These are phyloP conservation scores for Tragelaphus strepsiceros DNA, from an alignment of 2,113 vertebrate species.

Conservation along the genomic window DNA sequence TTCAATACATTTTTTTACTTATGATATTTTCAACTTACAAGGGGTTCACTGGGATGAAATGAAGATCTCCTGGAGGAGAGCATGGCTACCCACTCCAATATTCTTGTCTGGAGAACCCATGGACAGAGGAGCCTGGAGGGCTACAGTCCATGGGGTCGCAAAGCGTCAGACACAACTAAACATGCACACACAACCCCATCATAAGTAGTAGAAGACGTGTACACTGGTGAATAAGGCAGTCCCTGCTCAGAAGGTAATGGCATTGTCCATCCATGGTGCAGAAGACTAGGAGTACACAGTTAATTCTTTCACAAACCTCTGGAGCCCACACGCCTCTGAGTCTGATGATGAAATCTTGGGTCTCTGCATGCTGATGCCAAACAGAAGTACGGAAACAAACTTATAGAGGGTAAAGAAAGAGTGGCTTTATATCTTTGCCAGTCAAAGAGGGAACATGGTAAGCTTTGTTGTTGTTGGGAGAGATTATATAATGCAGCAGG, in stretches of 20 bases:
- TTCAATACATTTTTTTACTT: neutral
- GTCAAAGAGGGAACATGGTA: neutral
- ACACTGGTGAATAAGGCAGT: rapidly evolving
- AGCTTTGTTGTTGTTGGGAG: neutral
- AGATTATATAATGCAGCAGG: neutral
- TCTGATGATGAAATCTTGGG: neutral
- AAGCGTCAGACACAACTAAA: neutral
- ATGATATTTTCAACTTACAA: neutral
- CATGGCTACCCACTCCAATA: neutral
- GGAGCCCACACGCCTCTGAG: rapidly evolving
- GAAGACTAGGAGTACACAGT: rapidly evolving
- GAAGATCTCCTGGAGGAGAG: neutral
- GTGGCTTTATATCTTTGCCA: neutral
- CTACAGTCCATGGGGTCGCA: neutral
- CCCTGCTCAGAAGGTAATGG: rapidly evolving
- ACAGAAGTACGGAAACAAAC: neutral
- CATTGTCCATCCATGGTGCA: rapidly evolving
- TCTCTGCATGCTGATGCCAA: neutral
- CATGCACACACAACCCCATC: rapidly evolving
- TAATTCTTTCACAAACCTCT: neutral
- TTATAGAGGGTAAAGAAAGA: neutral
- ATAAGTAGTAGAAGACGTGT: neutral
- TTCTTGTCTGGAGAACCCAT: neutral
- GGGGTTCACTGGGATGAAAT: neutral
- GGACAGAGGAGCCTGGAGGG: neutral